Conservation (phyloP, 2,113 vertebrate species). For the Tringa solitaria region DNA sequence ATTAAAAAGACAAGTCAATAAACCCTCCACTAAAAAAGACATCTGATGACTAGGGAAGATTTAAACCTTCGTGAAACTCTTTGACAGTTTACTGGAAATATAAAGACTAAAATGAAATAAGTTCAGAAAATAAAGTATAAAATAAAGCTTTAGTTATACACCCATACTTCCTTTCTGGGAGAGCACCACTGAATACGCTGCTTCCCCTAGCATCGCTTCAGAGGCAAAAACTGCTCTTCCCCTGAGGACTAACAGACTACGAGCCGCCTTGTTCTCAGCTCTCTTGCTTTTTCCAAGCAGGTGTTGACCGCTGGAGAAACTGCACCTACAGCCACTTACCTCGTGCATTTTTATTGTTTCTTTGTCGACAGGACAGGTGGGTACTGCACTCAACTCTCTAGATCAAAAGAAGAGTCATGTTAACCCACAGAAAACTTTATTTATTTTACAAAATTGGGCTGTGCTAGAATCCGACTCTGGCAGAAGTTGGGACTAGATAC, state of each 20-base stretch:
- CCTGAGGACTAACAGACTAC: not conserved
- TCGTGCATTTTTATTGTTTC: constrained; percentile 82
- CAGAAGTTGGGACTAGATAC: not conserved
- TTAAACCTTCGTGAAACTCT: not conserved
- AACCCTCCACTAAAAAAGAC: not conserved
- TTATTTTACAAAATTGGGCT: not conserved
- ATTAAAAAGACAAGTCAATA: not conserved
- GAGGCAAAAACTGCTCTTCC: not conserved
- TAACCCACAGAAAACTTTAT: not conserved
- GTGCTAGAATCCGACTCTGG: not conserved
- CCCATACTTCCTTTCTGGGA: not conserved
- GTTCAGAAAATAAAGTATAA: not conserved
- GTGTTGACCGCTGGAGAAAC: not conserved
- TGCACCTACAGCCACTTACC: constrained; percentile 70
- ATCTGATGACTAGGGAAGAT: not conserved
- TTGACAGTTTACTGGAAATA: not conserved
- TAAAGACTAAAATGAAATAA: not conserved
- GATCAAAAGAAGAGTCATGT: constrained; percentile 30
- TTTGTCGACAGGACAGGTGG: constrained; percentile 83
- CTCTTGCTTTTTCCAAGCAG: not conserved
- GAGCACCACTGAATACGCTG: not conserved
- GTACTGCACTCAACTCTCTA: constrained; percentile 74
- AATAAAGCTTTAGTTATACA: not conserved
- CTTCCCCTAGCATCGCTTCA: not conserved
- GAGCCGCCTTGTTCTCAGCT: not conserved